Percentiles rank a stretch among this genome's conserved stretches.
Conservation (phyloP, 2,888 invertebrate genomes). For the Hydropsyche betteni region DNA sequence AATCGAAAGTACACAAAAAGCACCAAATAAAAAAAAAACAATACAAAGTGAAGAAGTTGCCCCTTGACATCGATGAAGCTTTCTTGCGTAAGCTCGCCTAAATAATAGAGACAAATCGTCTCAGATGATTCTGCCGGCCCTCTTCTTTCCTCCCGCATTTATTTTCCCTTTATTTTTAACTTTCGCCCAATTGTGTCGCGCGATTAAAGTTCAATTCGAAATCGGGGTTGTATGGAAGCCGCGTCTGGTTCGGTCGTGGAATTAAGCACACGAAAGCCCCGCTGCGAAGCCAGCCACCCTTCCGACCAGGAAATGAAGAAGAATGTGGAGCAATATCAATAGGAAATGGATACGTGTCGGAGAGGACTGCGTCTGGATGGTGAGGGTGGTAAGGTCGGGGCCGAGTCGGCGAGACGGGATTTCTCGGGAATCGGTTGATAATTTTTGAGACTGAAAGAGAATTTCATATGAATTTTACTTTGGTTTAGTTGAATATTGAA, state of each 20-base stretch:
- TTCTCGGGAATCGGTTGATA: not conserved
- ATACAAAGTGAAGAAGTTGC: too few relatives aligned
- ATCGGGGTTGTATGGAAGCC: too few relatives aligned
- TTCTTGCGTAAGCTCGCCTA: too few relatives aligned
- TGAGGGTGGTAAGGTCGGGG: not conserved
- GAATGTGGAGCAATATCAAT: constrained; percentile 51
- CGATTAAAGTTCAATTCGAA: constrained; percentile 38
- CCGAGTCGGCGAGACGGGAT: not conserved
- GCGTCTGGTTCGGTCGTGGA: not conserved
- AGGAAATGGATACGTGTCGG: constrained; percentile 51
- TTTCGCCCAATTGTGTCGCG: not conserved
- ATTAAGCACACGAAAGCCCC: constrained; percentile 36
- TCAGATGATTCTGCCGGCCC: too few relatives aligned
- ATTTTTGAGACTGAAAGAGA: not conserved
- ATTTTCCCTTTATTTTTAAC: too few relatives aligned
- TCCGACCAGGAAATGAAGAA: constrained; percentile 50
- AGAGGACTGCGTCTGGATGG: constrained; percentile 33
- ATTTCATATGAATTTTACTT: not conserved
- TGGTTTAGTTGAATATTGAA: not conserved
- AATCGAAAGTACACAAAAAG: too few relatives aligned
- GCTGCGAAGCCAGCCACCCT: constrained; percentile 39
- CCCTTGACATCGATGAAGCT: too few relatives aligned
- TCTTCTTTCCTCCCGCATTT: too few relatives aligned
- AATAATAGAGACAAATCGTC: too few relatives aligned
- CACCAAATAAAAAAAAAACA: too few relatives aligned